Evolutionary conservation across 2,888 invertebrate genomes (phyloP).

Genomic region (Cyaniris semiargus): DNA sequence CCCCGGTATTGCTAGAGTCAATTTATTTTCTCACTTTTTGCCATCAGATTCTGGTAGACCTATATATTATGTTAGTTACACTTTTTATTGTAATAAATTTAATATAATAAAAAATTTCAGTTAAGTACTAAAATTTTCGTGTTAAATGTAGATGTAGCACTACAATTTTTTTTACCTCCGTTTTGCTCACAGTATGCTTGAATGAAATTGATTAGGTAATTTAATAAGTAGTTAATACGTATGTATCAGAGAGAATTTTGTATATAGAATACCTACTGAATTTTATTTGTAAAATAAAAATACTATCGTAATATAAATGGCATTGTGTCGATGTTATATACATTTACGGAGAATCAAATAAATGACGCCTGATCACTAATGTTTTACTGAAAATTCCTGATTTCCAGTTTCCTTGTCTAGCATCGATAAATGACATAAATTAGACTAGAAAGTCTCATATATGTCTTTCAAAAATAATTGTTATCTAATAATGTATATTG

Average conservation of each 20-base stretch:
- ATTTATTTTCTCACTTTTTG: too few species aligned
- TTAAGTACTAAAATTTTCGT: slow-evolving; percentile 1
- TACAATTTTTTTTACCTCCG: slow-evolving; percentile 44
- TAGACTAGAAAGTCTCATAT: not conserved
- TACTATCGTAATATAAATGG: slow-evolving; percentile 67
- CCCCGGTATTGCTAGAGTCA: too few species aligned
- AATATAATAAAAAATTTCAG: not conserved
- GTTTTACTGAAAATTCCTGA: slow-evolving; percentile 16
- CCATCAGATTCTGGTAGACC: too few species aligned
- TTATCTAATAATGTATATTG: too few species aligned
- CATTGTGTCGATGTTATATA: slow-evolving; percentile 79
- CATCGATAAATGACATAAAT: not conserved
- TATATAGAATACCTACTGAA: slow-evolving; percentile 67
- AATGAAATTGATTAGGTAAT: slow-evolving; percentile 41
- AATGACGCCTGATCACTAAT: slow-evolving; percentile 57
- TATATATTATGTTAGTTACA: not conserved
- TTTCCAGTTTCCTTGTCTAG: not conserved
- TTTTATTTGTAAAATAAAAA: slow-evolving; percentile 76
- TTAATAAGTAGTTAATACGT: slow-evolving; percentile 41
- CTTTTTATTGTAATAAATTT: not conserved
- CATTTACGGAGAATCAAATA: slow-evolving; percentile 71
- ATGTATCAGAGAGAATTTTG: slow-evolving; percentile 61
- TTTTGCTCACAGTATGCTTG: slow-evolving; percentile 59
- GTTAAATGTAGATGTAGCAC: not conserved
- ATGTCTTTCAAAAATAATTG: too few species aligned